Evolutionary conservation across 2,113 vertebrate genomes (phyloP).

Genomic region (Hyla sarda): DNA sequence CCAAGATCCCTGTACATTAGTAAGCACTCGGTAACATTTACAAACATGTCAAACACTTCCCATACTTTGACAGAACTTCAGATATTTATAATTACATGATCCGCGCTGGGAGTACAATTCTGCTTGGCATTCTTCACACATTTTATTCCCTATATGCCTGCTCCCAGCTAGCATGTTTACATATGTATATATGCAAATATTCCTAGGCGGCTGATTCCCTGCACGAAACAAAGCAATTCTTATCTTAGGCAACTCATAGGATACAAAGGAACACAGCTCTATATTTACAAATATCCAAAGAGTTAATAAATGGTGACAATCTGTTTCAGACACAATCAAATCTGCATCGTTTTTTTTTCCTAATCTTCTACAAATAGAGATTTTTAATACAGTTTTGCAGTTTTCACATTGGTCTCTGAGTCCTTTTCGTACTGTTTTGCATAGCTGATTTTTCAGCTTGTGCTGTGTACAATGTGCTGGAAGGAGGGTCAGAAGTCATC

Average conservation of each 20-base stretch:
- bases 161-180: constrained; percentile 41
- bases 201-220: background rate
- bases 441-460: no score
- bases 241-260: background rate
- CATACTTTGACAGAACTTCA: constrained; percentile 7
- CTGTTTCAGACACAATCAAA: background rate
- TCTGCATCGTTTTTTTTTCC: no score
- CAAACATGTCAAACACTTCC: constrained; percentile 31
- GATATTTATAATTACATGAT: constrained; percentile 43
- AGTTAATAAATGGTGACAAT: background rate
- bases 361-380: no score
- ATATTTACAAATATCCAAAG: background rate
- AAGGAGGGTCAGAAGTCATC: no score
- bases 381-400: background rate
- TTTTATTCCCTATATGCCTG: constrained; percentile 29
- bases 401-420: no score
- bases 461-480: no score
- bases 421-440: no score
- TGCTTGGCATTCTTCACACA: constrained; percentile 26
- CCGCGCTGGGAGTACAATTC: constrained; percentile 2
- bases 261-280: background rate
- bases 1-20: background rate
- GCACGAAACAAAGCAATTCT: background rate
- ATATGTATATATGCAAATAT: constrained; percentile 42
- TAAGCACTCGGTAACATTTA: constrained; percentile 7